These are phyloP conservation scores for Tenthredo mesomela DNA, from an alignment of 2,888 invertebrate genomes.

Conservation along the genomic window DNA sequence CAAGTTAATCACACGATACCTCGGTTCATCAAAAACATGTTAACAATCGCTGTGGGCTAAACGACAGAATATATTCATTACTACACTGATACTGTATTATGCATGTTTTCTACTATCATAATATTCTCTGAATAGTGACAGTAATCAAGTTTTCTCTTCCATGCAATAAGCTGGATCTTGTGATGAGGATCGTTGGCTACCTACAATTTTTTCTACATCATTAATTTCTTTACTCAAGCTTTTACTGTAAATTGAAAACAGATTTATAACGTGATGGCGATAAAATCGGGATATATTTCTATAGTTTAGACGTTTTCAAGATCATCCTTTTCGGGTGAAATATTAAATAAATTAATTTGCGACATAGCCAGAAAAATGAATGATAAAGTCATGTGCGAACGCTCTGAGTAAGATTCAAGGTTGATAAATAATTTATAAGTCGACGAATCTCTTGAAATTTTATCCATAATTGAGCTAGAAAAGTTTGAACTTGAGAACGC, in stretches of 20 bases:
- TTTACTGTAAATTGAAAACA: background rate
- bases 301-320: too few relatives aligned
- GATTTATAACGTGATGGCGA: background rate
- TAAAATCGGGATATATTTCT: too few relatives aligned
- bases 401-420: too few relatives aligned
- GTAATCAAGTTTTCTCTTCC: background rate
- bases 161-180: background rate
- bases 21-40: background rate
- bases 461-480: background rate
- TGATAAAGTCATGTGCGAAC: too few relatives aligned
- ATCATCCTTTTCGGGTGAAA: too few relatives aligned
- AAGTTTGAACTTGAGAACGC: background rate
- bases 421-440: too few relatives aligned
- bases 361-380: too few relatives aligned
- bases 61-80: slow-evolving; percentile 10
- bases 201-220: background rate
- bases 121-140: background rate
- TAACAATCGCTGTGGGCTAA: background rate
- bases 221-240: background rate
- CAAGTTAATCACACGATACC: slow-evolving; percentile 15
- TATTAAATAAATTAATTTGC: too few relatives aligned
- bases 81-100: slow-evolving; percentile 3
- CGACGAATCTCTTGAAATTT: too few relatives aligned
- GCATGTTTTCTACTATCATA: background rate
- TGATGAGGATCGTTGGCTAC: too few relatives aligned